Conservation (phyloP, 2,797 vertebrate species). For the Syngnathus acus region DNA sequence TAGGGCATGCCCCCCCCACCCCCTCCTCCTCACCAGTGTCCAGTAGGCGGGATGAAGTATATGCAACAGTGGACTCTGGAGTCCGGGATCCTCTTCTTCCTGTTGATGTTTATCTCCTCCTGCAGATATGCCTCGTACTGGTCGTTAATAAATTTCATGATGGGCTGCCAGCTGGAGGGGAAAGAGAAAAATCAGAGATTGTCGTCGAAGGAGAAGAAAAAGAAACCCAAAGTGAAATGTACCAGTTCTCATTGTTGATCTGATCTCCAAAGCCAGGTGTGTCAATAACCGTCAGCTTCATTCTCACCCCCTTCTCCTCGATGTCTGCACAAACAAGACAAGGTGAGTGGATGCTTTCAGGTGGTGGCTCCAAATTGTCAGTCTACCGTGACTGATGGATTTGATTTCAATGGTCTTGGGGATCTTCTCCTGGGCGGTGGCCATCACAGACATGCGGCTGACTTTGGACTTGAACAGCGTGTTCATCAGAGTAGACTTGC, state of each 20-base stretch:
- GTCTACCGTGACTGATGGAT: conserved; percentile 88
- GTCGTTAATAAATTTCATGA: conserved; percentile 93
- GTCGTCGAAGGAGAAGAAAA: not conserved
- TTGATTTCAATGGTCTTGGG: conserved; percentile 98
- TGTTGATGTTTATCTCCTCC: conserved; percentile 88
- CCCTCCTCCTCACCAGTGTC: conserved; percentile 77
- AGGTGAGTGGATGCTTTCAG: not conserved
- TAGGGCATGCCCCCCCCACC: not conserved
- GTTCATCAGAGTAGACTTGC: conserved; percentile 98
- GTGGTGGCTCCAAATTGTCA: no score
- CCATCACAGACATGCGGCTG: conserved; percentile 89
- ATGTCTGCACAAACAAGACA: conserved; percentile 72
- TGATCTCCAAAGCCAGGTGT: conserved; percentile 97
- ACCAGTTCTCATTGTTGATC: conserved; percentile 99
- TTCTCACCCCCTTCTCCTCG: conserved; percentile 94
- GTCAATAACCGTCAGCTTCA: conserved; percentile 97
- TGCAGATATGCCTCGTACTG: conserved; percentile 92
- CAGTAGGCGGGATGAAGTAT: conserved; percentile 92
- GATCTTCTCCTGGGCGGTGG: conserved; percentile 83
- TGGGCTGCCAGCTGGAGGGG: conserved; percentile 83
- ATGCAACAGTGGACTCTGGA: conserved; percentile 91
- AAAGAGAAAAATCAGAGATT: not conserved
- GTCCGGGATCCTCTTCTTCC: conserved; percentile 89
- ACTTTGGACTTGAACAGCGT: conserved; percentile 98
- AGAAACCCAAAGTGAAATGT: not conserved